These are phyloP conservation scores for Coregonus suidteri DNA, from an alignment of 2,797 vertebrate species.

Conservation along the genomic window DNA sequence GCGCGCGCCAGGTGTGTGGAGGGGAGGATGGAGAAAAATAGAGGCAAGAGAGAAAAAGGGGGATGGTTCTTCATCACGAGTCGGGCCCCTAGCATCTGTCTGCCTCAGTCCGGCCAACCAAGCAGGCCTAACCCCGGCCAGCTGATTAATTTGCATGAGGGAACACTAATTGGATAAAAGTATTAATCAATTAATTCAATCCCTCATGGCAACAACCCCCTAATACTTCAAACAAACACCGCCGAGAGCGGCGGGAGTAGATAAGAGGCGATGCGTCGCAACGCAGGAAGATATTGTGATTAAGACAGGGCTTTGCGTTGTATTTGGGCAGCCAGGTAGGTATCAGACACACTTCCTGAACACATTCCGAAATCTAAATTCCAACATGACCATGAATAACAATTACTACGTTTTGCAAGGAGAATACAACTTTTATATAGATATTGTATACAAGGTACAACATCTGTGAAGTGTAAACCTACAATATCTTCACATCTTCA, in stretches of 20 bases:
- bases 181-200: slow-evolving; percentile 82
- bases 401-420: no score
- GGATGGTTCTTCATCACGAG: slow-evolving; percentile 63
- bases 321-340: no score
- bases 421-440: no score
- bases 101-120: slow-evolving; percentile 61
- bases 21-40: background rate
- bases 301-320: slow-evolving; percentile 57
- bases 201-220: slow-evolving; percentile 71
- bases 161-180: slow-evolving; percentile 82
- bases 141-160: slow-evolving; percentile 82
- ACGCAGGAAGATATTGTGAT: slow-evolving; percentile 47
- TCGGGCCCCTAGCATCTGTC: slow-evolving; percentile 63
- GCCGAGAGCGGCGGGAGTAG: slow-evolving; percentile 46
- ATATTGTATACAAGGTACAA: no score
- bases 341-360: no score
- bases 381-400: no score
- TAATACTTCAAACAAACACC: slow-evolving; percentile 79
- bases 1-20: slow-evolving; percentile 49
- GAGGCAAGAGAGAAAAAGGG: background rate
- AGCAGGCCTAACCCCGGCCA: slow-evolving; percentile 63
- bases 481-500: no score
- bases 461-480: no score
- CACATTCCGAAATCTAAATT: no score
- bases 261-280: background rate